Percentiles rank a stretch among this genome's conserved stretches.
Conservation (phyloP, 1,140 invertebrate species). For the Calycopis cecrops region DNA sequence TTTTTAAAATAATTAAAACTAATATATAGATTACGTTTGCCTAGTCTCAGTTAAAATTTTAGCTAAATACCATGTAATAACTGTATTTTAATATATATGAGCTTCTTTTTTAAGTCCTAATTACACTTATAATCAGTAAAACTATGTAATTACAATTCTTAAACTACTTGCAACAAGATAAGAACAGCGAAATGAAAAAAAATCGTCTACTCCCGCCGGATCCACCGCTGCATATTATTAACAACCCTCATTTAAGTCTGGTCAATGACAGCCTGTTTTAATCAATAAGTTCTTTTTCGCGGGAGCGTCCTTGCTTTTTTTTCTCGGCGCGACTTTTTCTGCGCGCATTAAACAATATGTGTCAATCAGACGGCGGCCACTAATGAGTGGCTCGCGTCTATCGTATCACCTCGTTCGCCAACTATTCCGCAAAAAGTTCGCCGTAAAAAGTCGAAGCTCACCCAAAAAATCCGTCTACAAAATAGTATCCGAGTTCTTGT, state of each 20-base stretch:
- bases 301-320: conserved; percentile 65
- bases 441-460: conserved; percentile 61
- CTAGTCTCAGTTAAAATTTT: too few species aligned
- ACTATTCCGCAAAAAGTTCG: conserved; percentile 58
- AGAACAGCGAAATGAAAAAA: conserved; percentile 12
- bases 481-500: conserved; percentile 68
- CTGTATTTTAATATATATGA: too few species aligned
- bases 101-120: too few species aligned
- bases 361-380: conserved; percentile 54
- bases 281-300: conserved; percentile 74
- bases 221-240: conserved; percentile 68
- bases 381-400: conserved; percentile 33
- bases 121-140: too few species aligned
- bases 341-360: conserved; percentile 66
- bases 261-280: conserved; percentile 73
- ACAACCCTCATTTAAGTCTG: conserved; percentile 72
- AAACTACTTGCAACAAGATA: background rate
- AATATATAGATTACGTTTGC: too few species aligned
- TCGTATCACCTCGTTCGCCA: conserved; percentile 45
- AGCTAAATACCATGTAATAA: too few species aligned
- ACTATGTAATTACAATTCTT: background rate
- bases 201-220: conserved; percentile 42
- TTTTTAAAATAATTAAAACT: too few species aligned
- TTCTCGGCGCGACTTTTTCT: conserved; percentile 69
- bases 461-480: conserved; percentile 70